Base-by-base conservation (phyloP, 2,797 vertebrate species). In the Sebastiscus tertius region DNA sequence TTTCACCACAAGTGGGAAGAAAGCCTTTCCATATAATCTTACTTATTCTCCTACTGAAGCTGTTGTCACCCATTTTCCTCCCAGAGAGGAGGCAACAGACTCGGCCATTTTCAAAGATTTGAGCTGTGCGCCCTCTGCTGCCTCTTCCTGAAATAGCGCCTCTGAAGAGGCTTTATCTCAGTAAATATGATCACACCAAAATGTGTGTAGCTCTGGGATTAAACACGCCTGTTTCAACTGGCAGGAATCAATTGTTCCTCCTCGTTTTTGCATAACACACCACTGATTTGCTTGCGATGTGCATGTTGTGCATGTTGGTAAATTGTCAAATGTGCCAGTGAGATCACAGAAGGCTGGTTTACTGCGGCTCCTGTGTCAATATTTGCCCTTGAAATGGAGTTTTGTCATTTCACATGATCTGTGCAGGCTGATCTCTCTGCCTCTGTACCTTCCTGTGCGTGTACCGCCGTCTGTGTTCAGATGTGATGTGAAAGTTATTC, bases 121-220 rank as follows among this genome's bases (percentile, higher is more conserved):
- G 87, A 66, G 9, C n/a, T 49, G 63, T 67, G 71, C 33, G 8
- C 89, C 88, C 84, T 84, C 92, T 87, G 81, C 84, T 88, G 92
- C 20, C 26, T 39, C 3, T 26, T 52, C 0, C 1, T 56, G 42
- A 24, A 67, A 85, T 22, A 12, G 2, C 80, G 20, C 6, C 29
- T 13, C 2, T 56, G 12, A 27, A 24, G 42, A 58, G 9, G 22
- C 39, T 62, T 46, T 5, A 10, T 59, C 54, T 59, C 8, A 60
- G 29, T 16, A 16, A 74, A 65, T 29, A 29, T 42, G n/a, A 70
- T 55, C n/a, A 27, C 55, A 71, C 59, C 6, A 18, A 33, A 26
- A 49, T 65, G 11, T 26, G 54, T 79, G 42, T 27, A 34, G 39
- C 10, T 27, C 14, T 61, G 63, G 24, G 33, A 61, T 85, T 55